Percentiles rank a stretch among this genome's conserved stretches.
Evolutionary conservation across 1,140 invertebrate genomes (phyloP).

Genomic region (Drosophila navojoa): DNA sequence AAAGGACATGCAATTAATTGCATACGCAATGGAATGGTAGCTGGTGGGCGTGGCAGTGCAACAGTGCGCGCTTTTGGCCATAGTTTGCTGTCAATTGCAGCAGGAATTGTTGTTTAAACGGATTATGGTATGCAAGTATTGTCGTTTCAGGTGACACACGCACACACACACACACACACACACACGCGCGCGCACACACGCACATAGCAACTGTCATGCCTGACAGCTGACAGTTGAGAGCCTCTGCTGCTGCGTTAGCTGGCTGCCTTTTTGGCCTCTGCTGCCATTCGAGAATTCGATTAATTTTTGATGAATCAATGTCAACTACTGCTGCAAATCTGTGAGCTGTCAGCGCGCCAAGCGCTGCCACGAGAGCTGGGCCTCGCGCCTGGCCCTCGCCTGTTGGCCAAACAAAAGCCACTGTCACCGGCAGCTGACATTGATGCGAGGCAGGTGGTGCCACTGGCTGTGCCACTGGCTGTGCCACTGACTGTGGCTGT

Average conservation of each 20-base stretch:
- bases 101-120: conserved; percentile 67
- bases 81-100: conserved; percentile 49
- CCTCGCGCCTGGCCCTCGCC: conserved; percentile 10
- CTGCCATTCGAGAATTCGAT: conserved; percentile 63
- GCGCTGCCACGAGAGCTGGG: background rate
- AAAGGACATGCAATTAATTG: conserved; percentile 63
- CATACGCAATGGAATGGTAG: conserved; percentile 20
- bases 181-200: background rate
- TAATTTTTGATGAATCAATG: conserved; percentile 82
- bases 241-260: conserved; percentile 2
- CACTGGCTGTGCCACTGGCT: background rate
- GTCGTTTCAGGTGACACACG: conserved; percentile 26
- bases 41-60: too few relatives aligned
- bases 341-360: conserved; percentile 62
- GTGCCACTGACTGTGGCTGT: background rate
- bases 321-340: conserved; percentile 79
- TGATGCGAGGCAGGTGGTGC: conserved; percentile 1
- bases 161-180: conserved; percentile 1
- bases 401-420: conserved; percentile 59
- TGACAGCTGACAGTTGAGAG: conserved; percentile 65
- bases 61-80: background rate
- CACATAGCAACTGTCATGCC: conserved; percentile 15
- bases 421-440: conserved; percentile 35
- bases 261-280: conserved; percentile 11
- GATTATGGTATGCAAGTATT: conserved; percentile 51